Evolutionary conservation across 2,797 vertebrate genomes (phyloP), one percentile per base, ranked within the genome.

Genomic region (Lepus townsendii): DNA sequence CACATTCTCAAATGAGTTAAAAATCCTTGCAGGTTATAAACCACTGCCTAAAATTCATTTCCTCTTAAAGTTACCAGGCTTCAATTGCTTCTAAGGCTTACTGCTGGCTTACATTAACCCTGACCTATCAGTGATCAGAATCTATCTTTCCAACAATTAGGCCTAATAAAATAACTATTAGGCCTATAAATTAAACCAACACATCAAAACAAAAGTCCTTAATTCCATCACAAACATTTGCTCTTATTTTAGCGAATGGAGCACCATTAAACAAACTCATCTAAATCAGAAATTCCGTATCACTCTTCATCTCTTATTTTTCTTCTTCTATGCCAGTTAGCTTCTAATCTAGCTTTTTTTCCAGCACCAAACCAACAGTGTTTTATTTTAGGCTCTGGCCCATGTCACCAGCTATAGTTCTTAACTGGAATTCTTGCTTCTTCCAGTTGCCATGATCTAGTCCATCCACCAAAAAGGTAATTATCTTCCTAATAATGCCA

Each of bases 301-400:
- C 13, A 69, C 35, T 50, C n/a, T 86, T 68, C 17, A 16, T 60
- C 60, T 78, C 54, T 82, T 54, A 27, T 66, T 85, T 78, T 65
- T 83, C 32, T 65, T 26, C 38, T 65, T 30, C 63, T 85, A 71
- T 3, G 17, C 8, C 32, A 63, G 47, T 66, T 83, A 87, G 79
- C 52, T 91, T 90, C n/a, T 32, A 52, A 76, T 75, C 17, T 68
- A 52, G 14, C 22, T 88, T 93, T 76, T 94, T 69, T 87, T 82
- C 79, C 57, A 57, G 60, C 42, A 68, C 35, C 26, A 76, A 63
- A 91, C 63, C 63, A 94, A 17, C 63, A 14, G 19, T 24, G 72
- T 75, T 77, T 90, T 62, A 95, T 82, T 90, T 94, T 62, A 93
- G 76, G 84, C 24, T 89, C 47, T 57, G 71, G 66, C 57, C 42